phyloP scores from a whole-genome alignment of 2,888 invertebrate species.

The Himalopsyche japonica region DNA sequence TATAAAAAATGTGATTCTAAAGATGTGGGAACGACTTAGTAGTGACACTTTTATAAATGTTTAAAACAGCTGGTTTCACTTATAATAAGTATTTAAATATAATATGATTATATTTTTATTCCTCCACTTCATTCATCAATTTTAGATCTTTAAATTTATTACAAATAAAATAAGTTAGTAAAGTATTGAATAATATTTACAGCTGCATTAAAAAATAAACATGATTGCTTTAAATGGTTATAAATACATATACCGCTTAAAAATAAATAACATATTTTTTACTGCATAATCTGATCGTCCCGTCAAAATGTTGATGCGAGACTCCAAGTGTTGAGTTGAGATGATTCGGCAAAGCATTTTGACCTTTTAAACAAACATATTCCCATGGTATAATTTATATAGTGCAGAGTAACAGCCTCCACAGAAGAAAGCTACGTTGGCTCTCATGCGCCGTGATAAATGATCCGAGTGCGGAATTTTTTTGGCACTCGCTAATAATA shows the following conservation, averaged over 20 bases:
- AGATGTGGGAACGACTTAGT: no score
- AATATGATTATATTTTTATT: no score
- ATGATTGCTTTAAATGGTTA: not conserved
- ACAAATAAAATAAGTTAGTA: no score
- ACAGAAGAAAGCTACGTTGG: not conserved
- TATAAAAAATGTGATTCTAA: no score
- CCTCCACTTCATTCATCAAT: no score
- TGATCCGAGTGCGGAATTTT: not conserved
- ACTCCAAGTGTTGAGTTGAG: slow-evolving; percentile 3
- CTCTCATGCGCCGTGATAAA: not conserved
- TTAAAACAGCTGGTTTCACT: no score
- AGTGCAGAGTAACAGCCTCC: slow-evolving; percentile 17
- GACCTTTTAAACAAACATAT: slow-evolving; percentile 33
- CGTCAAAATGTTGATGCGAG: not conserved
- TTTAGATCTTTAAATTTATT: no score
- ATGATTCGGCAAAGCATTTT: slow-evolving; percentile 13
- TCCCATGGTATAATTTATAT: slow-evolving; percentile 24
- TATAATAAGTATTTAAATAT: no score
- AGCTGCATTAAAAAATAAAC: not conserved
- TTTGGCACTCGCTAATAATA: not conserved
- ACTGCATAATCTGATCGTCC: not conserved
- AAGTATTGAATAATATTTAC: no score
- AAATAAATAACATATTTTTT: not conserved
- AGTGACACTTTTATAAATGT: no score
- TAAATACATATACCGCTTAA: no score